Percentiles rank a stretch among this genome's conserved stretches.
Conservation (phyloP, 2,797 vertebrate species). For the Phataginus tetradactyla region DNA sequence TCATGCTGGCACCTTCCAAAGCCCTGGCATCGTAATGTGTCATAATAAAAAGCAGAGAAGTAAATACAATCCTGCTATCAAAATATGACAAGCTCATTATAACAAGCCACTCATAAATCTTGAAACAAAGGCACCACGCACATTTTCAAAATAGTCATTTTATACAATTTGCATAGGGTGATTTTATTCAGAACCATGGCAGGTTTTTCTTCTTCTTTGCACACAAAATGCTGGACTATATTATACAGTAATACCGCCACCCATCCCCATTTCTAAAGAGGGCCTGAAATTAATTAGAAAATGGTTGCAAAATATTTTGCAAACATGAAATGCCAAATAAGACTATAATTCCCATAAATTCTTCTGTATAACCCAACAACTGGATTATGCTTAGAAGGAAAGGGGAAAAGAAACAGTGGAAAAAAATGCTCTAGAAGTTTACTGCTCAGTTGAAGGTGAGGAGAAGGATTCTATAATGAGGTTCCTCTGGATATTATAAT, state of each 20-base stretch:
- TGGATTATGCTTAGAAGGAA: background rate
- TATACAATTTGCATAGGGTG: conserved; percentile 58
- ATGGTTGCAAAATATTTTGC: conserved; percentile 66
- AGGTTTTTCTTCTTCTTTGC: conserved; percentile 56
- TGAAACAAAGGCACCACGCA: conserved; percentile 19
- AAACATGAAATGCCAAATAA: conserved; percentile 63
- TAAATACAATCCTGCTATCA: conserved; percentile 63
- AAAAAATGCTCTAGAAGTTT: background rate
- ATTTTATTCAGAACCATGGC: conserved; percentile 59
- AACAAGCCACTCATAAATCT: conserved; percentile 63
- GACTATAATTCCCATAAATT: conserved; percentile 42
- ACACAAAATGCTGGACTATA: conserved; percentile 48
- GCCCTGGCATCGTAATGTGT: background rate
- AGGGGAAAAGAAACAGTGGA: background rate
- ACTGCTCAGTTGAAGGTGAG: background rate
- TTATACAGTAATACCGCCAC: background rate
- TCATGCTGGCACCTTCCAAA: background rate
- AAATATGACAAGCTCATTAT: conserved; percentile 73
- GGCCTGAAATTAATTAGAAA: conserved; percentile 57
- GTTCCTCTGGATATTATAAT: conserved; percentile 14
- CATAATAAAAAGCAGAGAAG: conserved; percentile 54
- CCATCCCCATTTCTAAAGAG: conserved; percentile 27
- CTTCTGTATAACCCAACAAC: background rate
- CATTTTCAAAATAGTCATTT: conserved; percentile 62
- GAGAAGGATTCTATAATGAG: background rate